Evolutionary conservation across 2,113 vertebrate genomes (phyloP).

Genomic region (Odocoileus hemionus): DNA sequence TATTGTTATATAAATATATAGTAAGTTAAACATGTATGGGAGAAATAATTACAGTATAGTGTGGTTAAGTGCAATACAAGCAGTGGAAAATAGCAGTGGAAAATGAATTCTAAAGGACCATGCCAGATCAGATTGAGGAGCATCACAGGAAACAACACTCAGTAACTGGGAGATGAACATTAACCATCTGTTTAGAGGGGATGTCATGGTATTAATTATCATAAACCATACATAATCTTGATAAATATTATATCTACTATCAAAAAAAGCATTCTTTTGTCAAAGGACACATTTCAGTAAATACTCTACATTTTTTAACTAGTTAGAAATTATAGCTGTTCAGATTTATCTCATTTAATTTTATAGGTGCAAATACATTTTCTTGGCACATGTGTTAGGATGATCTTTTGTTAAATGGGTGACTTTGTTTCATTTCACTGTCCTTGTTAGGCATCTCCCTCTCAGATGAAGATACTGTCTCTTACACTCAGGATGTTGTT

Average conservation of each 20-base stretch:
- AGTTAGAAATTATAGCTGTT: not conserved
- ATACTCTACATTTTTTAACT: not conserved
- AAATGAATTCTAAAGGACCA: not conserved
- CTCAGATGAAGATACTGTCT: not conserved
- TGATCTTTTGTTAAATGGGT: not conserved
- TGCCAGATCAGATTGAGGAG: not conserved
- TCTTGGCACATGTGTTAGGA: not conserved
- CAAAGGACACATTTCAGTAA: not conserved
- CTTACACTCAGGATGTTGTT: not conserved
- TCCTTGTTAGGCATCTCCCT: not conserved
- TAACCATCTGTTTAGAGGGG: not conserved
- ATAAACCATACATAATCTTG: not conserved
- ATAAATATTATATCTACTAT: not conserved
- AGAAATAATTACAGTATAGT: not conserved
- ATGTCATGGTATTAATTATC: not conserved
- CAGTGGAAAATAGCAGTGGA: not conserved
- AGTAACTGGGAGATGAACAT: not conserved
- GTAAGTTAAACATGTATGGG: not conserved
- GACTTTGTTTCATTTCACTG: not conserved
- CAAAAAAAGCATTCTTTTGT: not conserved
- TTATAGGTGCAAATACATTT: not conserved
- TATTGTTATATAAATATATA: not conserved
- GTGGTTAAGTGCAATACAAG: not conserved
- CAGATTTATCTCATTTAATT: not conserved
- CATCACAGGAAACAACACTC: not conserved